Conservation (phyloP, 2,113 vertebrate genomes). For the Menidia beryllina region DNA sequence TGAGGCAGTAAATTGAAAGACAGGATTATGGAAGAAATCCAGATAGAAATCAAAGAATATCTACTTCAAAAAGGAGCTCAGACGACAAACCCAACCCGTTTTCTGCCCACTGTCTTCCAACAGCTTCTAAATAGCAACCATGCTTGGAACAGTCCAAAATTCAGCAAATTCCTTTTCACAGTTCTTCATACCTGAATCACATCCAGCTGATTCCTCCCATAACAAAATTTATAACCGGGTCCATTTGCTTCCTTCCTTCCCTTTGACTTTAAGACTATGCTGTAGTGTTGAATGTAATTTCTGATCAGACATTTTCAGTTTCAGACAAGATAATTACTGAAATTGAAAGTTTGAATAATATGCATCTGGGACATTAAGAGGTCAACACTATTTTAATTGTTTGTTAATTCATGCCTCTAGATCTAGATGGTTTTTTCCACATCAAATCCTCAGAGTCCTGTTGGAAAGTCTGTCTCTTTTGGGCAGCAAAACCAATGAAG, state of each 20-base stretch:
- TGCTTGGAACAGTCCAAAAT: slow-evolving; percentile 31
- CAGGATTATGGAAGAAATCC: slow-evolving; percentile 57
- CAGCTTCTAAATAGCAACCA: slow-evolving; percentile 14
- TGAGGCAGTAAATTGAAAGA: slow-evolving; percentile 57
- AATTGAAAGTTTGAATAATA: slow-evolving; percentile 13
- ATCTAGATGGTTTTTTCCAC: too few species aligned
- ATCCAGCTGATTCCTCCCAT: slow-evolving; percentile 27
- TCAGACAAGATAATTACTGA: slow-evolving; percentile 67
- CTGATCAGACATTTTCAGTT: slow-evolving; percentile 69
- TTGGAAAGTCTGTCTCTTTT: too few species aligned
- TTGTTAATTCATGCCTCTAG: too few species aligned
- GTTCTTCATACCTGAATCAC: slow-evolving; percentile 31
- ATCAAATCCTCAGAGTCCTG: too few species aligned
- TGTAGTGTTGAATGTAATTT: slow-evolving; percentile 58
- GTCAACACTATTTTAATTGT: too few species aligned
- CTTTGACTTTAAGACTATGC: slow-evolving; percentile 45
- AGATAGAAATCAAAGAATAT: slow-evolving; percentile 50
- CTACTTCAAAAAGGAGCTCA: slow-evolving; percentile 39
- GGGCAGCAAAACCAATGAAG: too few species aligned
- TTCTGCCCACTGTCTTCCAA: slow-evolving; percentile 25
- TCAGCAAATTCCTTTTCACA: slow-evolving; percentile 7
- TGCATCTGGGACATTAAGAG: too few species aligned
- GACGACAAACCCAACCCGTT: slow-evolving; percentile 48
- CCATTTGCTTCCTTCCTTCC: slow-evolving; percentile 30
- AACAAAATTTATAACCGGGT: slow-evolving; percentile 51